phyloP scores from a whole-genome alignment of 1,140 invertebrate species.

The Drosophila aff. region DNA sequence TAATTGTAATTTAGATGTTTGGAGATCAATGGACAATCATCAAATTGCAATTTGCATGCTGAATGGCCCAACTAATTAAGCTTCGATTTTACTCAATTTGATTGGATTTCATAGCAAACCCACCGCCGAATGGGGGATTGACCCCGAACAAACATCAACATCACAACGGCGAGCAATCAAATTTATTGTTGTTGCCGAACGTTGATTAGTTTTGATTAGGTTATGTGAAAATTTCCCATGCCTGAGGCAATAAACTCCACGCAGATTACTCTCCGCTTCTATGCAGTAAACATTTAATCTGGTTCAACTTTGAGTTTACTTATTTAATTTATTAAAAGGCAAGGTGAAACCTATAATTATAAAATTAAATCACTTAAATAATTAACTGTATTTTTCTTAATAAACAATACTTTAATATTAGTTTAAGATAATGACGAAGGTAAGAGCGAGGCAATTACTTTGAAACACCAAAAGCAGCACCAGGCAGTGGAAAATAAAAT shows the following conservation, averaged over 20 bases:
- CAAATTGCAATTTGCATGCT: constrained; percentile 37
- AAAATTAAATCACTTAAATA: constrained; percentile 6
- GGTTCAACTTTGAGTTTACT: background rate
- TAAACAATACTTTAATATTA: constrained; percentile 2
- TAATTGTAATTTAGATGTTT: constrained; percentile 53
- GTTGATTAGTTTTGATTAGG: constrained; percentile 69
- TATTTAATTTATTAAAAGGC: background rate
- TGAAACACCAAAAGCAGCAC: background rate
- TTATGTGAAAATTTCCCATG: constrained; percentile 39
- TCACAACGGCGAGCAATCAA: constrained; percentile 16
- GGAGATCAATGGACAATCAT: constrained; percentile 60
- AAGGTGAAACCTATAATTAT: background rate
- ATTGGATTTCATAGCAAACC: constrained; percentile 32
- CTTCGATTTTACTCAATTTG: constrained; percentile 46
- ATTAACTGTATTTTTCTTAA: background rate
- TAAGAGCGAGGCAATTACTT: background rate
- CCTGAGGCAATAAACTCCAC: constrained; percentile 3
- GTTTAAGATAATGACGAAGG: background rate
- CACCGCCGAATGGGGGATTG: constrained; percentile 12
- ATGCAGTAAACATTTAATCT: background rate
- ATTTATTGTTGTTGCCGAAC: constrained; percentile 27
- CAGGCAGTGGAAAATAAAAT: background rate
- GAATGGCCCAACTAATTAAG: constrained; percentile 57
- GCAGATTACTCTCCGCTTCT: constrained; percentile 5
- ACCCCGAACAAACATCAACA: constrained; percentile 50